phyloP scores from a whole-genome alignment of 1,140 invertebrate species.

The Apis florea region DNA sequence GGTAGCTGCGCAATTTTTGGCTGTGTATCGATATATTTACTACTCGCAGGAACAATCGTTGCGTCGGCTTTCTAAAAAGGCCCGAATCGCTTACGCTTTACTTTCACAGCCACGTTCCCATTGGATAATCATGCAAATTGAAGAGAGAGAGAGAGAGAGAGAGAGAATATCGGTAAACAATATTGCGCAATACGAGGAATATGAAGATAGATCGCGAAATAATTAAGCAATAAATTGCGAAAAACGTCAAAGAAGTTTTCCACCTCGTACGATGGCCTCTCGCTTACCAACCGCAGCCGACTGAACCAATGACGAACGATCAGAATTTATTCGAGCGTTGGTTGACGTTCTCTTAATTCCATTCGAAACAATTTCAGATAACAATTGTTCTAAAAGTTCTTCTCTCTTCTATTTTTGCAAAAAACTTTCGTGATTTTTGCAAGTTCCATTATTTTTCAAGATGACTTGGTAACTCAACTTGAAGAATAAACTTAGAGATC shows the following conservation, averaged over 20 bases:
- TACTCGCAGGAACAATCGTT: not conserved
- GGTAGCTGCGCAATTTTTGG: conserved; percentile 30
- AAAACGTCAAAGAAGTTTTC: conserved; percentile 30
- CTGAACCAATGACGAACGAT: conserved; percentile 51
- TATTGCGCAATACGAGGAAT: not conserved
- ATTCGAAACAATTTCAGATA: too few relatives aligned
- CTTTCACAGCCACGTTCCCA: conserved; percentile 2
- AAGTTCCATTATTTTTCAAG: too few relatives aligned
- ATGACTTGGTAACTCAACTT: too few relatives aligned
- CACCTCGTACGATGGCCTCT: not conserved
- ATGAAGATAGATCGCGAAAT: not conserved
- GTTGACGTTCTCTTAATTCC: conserved; percentile 13
- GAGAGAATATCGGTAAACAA: not conserved
- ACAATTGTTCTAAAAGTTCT: too few relatives aligned
- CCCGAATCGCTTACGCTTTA: not conserved
- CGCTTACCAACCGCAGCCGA: conserved; percentile 31
- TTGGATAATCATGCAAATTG: not conserved
- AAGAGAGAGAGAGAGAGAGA: not conserved
- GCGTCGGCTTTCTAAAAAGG: not conserved
- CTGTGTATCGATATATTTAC: conserved; percentile 26
- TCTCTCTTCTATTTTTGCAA: too few relatives aligned
- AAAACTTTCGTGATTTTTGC: too few relatives aligned
- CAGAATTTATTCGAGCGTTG: conserved; percentile 40
- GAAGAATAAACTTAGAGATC: too few relatives aligned
- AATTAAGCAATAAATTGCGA: not conserved